A percentile compares a stretch with the other conserved stretches of the same genome.
phyloP scores from a whole-genome alignment of 2,888 invertebrate genomes.

The Phytoseiulus persimilis region DNA sequence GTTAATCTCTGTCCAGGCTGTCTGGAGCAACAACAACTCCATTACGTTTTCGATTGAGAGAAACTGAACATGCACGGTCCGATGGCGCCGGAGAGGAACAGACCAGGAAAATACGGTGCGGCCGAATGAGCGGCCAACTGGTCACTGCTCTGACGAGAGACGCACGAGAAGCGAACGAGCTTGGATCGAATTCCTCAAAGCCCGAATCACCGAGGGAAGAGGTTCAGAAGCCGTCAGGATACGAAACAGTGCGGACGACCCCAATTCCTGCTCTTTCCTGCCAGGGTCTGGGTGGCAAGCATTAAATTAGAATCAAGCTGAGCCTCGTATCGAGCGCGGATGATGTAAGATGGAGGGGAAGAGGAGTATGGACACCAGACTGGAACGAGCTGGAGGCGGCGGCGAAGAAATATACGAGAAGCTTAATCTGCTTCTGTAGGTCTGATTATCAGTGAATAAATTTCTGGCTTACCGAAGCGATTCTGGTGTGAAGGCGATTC shows the following conservation, averaged over 20 bases:
- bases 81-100: background rate
- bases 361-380: background rate
- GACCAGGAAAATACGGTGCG: background rate
- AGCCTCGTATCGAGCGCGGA: too few species aligned
- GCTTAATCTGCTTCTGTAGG: background rate
- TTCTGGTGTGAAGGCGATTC: background rate
- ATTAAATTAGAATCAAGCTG: background rate
- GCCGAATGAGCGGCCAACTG: background rate
- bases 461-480: background rate
- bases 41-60: background rate
- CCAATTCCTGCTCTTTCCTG: too few species aligned
- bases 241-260: background rate
- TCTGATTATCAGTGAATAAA: slow-evolving; percentile 5
- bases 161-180: too few species aligned
- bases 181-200: too few species aligned
- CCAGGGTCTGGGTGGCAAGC: background rate
- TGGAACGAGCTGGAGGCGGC: background rate
- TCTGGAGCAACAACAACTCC: background rate
- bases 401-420: background rate
- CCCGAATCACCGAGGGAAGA: too few species aligned
- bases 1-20: background rate
- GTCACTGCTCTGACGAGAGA: too few species aligned
- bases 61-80: background rate
- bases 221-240: too few species aligned
- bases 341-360: background rate